Evolutionary conservation across 2,113 vertebrate species (phyloP), one percentile per base, ranked within the genome.

Genomic region (Etia nguti): DNA sequence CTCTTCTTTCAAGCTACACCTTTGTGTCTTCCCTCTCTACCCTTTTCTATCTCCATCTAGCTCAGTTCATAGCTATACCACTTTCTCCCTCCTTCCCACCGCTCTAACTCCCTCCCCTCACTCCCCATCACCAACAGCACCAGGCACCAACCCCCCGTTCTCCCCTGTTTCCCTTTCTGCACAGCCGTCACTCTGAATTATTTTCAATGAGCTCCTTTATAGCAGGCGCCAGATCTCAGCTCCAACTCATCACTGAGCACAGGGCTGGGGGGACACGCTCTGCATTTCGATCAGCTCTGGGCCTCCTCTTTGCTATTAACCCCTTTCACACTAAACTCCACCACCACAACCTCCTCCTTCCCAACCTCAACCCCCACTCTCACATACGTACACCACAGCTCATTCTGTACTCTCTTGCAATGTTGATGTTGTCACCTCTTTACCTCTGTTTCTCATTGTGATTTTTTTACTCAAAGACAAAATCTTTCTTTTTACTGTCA

Each of bases 111-210:
- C 50, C 84, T 70, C 8, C n/a, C 80, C 55, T 75, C 84, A 68
- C 81, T 48, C 80, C 81, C 34, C 79, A 50, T 62, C 79, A 20
- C 85, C 80, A 41, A 77, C 81, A 24, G 82, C 70, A 5, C 52
- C 60, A n/a, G 77, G 41, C 22, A 77, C 77, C 79, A 89, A 34
- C 73, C 88, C 85, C 60, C 81, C 60, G 26, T 41, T 62, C 87
- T 82, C 86, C 92, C 88, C 94, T 92, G 92, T 93, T 94, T 96
- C 94, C 95, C 95, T 96, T 94, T 95, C 95, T 96, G 92, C 89
- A 96, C 96, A 97, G 97, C 97, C 97, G 97, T 98, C 97, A 97
- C 96, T 98, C 97, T 98, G 97, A 97, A 98, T 98, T 98, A 98
- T 97, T 97, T 97, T 98, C 97, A 97, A 97, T 94, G 97, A 97